phyloP scores from a whole-genome alignment of 2,113 vertebrate species.

The Megalops atlanticus region DNA sequence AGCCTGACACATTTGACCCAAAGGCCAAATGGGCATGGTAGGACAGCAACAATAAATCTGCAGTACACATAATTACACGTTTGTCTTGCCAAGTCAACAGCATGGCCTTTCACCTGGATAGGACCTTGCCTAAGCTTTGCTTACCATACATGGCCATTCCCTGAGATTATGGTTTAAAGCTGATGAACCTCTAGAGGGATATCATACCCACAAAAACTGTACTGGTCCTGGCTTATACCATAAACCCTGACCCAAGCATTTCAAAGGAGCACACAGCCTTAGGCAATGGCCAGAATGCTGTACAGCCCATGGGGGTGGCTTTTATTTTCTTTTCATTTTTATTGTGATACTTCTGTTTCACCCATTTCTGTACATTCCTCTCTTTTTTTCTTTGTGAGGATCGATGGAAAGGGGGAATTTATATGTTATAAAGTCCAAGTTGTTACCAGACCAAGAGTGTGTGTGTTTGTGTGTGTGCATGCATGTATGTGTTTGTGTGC shows the following conservation, averaged over 20 bases:
- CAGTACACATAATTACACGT: neutral
- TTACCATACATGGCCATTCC: too few relatives aligned
- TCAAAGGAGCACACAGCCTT: neutral
- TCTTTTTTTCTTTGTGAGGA: constrained; percentile 4
- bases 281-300: constrained; percentile 15
- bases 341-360: neutral
- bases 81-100: neutral
- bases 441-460: neutral
- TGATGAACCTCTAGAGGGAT: too few relatives aligned
- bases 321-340: too few relatives aligned
- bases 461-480: neutral
- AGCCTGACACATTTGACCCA: neutral
- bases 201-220: too few relatives aligned
- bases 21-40: neutral
- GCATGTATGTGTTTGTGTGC: neutral
- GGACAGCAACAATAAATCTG: too few relatives aligned
- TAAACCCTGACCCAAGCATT: neutral
- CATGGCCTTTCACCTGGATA: constrained; percentile 19
- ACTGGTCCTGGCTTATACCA: too few relatives aligned
- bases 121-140: neutral
- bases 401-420: neutral
- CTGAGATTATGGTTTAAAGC: too few relatives aligned
- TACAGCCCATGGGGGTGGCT: constrained; percentile 13
- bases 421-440: neutral
- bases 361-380: constrained; percentile 13